Conservation (phyloP, 2,113 vertebrate species). For the Boleophthalmus pectinirostris region DNA sequence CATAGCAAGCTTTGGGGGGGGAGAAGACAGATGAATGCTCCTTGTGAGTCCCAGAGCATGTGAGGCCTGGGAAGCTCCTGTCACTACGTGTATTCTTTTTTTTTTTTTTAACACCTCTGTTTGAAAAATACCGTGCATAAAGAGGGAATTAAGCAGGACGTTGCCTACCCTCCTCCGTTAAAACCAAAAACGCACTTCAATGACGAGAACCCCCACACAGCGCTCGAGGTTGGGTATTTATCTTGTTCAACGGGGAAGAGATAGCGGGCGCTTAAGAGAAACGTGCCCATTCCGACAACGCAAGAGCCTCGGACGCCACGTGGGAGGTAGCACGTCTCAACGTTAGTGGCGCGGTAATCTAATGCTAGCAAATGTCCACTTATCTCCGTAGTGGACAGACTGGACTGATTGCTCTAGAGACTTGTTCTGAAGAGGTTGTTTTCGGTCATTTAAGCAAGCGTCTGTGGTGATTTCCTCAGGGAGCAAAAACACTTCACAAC, state of each 20-base stretch:
- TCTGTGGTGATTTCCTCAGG: background rate
- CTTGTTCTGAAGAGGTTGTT: slow-evolving; percentile 10
- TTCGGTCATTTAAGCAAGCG: background rate
- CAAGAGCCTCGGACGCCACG: background rate
- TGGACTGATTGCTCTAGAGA: slow-evolving; percentile 7
- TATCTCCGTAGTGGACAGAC: slow-evolving; percentile 4
- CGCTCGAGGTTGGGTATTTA: slow-evolving; percentile 22
- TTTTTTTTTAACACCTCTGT: slow-evolving; percentile 35
- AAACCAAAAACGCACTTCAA: slow-evolving; percentile 34
- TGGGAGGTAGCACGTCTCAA: background rate
- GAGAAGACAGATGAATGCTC: slow-evolving; percentile 52
- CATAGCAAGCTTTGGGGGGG: slow-evolving; percentile 39
- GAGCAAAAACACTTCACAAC: slow-evolving; percentile 6
- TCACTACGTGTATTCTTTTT: slow-evolving; percentile 24
- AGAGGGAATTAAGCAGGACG: slow-evolving; percentile 43
- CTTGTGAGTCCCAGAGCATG: slow-evolving; percentile 42
- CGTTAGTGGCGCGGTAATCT: slow-evolving; percentile 10
- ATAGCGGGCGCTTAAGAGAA: slow-evolving; percentile 16
- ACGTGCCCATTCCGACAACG: slow-evolving; percentile 6
- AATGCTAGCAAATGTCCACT: background rate
- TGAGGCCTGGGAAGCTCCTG: slow-evolving; percentile 39
- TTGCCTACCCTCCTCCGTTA: slow-evolving; percentile 25
- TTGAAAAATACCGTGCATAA: slow-evolving; percentile 30
- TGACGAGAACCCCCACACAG: slow-evolving; percentile 1
- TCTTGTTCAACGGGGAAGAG: slow-evolving; percentile 33